Base-by-base conservation (phyloP, 2,113 vertebrate species). In the Ramphastos sulfuratus region DNA sequence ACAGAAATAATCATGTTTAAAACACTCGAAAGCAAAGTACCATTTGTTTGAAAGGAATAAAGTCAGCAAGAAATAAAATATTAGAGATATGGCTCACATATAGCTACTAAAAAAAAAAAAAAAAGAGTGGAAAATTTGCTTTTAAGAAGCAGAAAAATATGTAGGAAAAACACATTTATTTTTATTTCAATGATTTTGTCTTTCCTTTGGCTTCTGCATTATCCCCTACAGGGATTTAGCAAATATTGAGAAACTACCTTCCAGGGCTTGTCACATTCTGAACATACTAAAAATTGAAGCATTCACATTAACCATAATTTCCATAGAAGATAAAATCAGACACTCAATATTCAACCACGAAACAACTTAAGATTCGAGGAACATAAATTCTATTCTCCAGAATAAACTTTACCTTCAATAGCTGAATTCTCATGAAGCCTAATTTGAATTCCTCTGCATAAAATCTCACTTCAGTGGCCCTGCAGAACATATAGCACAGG, bases 291-390 rank as follows among this genome's bases (percentile, higher is more conserved):
- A 65, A 9, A 77, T 82, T 61, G 24, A 46, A 70, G 3, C 35
- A 59, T 7, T 61, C 28, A 33, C 12, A 61, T 21, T 85, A 60
- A 89, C 83, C 73, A 64, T 64, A 44, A 87, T 90, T 93, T 96
- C 77, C 86, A 90, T 82, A 73, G 77, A 75, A 95, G 90, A 93
- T 82, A 94, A 92, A 95, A 95, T 84, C 46, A 87, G 50, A 25
- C 25, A 42, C 31, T 84, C 39, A 78, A 54, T 67, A 94, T 80
- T 89, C 61, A 93, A 78, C 28, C 12, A 81, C 83, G 89, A 79
- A 85, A 93, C 79, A 31, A 0, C 37, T 69, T 39, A 61, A 27
- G 39, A 92, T 90, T 75, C 88, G 71, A 82, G n/a, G 59, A 83
- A 96, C 82, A 94, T 90, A 81, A 46, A 63, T 95, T 92, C 85